Evolutionary conservation across 2,888 invertebrate species (phyloP).

Genomic region (Drosophila aldrichi): DNA sequence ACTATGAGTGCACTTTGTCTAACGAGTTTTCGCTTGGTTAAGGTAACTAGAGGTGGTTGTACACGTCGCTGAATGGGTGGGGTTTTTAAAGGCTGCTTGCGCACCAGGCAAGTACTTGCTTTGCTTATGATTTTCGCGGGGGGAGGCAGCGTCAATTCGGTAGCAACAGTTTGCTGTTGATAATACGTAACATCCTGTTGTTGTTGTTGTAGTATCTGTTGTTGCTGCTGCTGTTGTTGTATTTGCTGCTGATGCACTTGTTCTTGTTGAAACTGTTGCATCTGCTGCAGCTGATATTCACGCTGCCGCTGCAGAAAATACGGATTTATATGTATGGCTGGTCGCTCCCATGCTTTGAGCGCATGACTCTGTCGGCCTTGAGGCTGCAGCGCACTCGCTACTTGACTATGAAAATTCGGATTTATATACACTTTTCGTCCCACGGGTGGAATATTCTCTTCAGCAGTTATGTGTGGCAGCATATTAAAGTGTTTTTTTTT

Average conservation of each 20-base stretch:
- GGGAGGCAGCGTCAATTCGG: slow-evolving; percentile 16
- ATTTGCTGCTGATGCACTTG: slow-evolving; percentile 14
- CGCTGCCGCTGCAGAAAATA: slow-evolving; percentile 81
- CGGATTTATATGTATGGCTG: slow-evolving; percentile 84
- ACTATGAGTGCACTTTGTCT: slow-evolving; percentile 51
- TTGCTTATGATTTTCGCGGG: slow-evolving; percentile 82
- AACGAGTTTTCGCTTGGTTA: slow-evolving; percentile 82
- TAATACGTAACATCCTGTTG: slow-evolving; percentile 44
- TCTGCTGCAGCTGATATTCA: slow-evolving; percentile 28
- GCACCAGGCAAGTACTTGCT: slow-evolving; percentile 82
- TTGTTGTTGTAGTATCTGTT: slow-evolving; percentile 28
- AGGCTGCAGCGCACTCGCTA: slow-evolving; percentile 24
- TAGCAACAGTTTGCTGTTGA: slow-evolving; percentile 40
- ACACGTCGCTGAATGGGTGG: slow-evolving; percentile 14
- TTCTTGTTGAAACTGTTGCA: slow-evolving; percentile 23
- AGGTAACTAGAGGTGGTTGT: slow-evolving; percentile 75
- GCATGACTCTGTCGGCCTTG: slow-evolving; percentile 60
- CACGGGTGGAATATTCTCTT: slow-evolving; percentile 84
- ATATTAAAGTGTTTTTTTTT: slow-evolving; percentile 26
- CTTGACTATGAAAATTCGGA: slow-evolving; percentile 80
- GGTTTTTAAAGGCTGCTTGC: slow-evolving; percentile 62
- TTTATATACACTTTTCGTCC: slow-evolving; percentile 83
- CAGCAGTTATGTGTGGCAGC: slow-evolving; percentile 60
- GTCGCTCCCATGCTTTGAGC: slow-evolving; percentile 36
- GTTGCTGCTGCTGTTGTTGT: slow-evolving; percentile 17